Evolutionary conservation across 1,140 invertebrate genomes (phyloP), one percentile per base, ranked within the genome.

Genomic region (Pachyrhynchus sulphureomaculatus): DNA sequence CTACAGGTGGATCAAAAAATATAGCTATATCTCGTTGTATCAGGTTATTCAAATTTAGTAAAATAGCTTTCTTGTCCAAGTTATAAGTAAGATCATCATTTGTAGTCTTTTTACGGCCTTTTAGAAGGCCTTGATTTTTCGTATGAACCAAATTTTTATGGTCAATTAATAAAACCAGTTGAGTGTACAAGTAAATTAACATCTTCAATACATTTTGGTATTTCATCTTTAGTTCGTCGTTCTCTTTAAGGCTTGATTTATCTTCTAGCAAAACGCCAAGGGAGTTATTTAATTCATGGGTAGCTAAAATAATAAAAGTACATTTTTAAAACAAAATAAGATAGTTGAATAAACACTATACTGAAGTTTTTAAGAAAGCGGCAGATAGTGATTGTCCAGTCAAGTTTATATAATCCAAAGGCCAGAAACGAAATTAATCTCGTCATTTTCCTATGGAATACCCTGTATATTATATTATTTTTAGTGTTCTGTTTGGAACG

Each of bases 1-100:
- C 81, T 18, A 89, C 78, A n/a, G 86, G 86, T 54, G 87, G 86
- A 58, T 83, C 78, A 85, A 86, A 90, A 4, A 90, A 77, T 59
- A 82, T 75, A 41, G 48, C 55, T n/a, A 74, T 71, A 24, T 73
- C 67, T 29, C 53, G 51, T 54, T 74, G 67, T 1, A 74, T 47
- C 45, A 74, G 53, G 18, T 62, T 64, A 45, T 67, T 66, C 4
- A 74, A 33, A 13, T 41, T 21, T 26, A 67, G 12, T 13, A 74
- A 15, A 48, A 69, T 45, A 39, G 45, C 37, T 32, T 65, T 67
- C 42, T 72, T 72, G 41, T 73, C 58, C 12, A 66, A 33, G 13
- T 36, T 51, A 33, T 62, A 68, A 3, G 26, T 13, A 9, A 44
- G 17, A n/a, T 51, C 48, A 24, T 17, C 18, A 0, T 41, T 44